Base-by-base conservation (phyloP, 1,140 invertebrate genomes). In the Drosophila pandora region DNA sequence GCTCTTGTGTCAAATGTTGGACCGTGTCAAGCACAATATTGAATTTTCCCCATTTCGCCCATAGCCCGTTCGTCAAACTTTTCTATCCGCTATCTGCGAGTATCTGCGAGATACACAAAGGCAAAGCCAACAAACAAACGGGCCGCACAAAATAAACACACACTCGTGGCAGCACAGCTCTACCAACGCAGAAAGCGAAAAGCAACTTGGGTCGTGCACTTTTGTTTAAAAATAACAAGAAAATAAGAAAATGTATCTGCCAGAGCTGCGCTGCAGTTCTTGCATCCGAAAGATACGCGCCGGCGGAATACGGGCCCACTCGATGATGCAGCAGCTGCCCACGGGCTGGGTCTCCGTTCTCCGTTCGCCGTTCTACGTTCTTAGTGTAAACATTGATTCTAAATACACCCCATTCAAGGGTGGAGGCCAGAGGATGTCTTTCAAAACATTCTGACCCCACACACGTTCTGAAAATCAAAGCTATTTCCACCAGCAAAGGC, bases 211-310 rank as follows among this genome's bases (percentile, higher is more conserved):
- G 52, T 70, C 45, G 63, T 57, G 64, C 23, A 73, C 60, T 81
- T 37, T 76, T 73, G 74, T 76, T 79, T 75, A 84, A 79, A 83
- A 84, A 84, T 84, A 75, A 53, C 70, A 69, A 32, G 41, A 60
- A 73, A 25, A 68, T 21, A 43, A 56, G 43, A 72, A 72, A 73
- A 75, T 59, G 57, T 71, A 75, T 58, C 52, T 70, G 78, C 22
- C 52, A 39, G 62, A 32, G 48, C 9, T 59, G 60, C 43, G 60
- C 43, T 43, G 55, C 54, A 53, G n/a, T 60, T 70, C 49, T 52
- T 47, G 47, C 17, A 52, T 50, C 47, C 37, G 22, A 56, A 59
- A 65, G 75, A 72, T 78, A 53, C 60, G 25, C 39, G 39, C 39
- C 13, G 17, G 39, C 39, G 25, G 25, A 28, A 47, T 34, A 10